phyloP scores from a whole-genome alignment of 2,888 invertebrate species.

The Meiosimyza platycephala region DNA sequence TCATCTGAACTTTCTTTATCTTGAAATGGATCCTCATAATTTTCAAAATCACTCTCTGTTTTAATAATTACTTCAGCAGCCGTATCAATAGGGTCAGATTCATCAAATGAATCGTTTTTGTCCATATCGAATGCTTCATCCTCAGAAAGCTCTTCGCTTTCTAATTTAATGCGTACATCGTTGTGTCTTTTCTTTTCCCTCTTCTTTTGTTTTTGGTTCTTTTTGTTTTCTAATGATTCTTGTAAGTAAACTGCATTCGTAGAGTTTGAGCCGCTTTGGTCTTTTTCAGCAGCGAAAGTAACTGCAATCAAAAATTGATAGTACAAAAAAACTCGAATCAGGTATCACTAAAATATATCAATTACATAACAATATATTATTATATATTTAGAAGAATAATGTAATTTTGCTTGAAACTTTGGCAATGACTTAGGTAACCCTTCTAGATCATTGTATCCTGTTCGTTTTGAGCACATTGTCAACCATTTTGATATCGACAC shows the following conservation, averaged over 20 bases:
- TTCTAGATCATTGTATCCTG: too few relatives aligned
- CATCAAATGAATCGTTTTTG: neutral
- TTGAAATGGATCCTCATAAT: neutral
- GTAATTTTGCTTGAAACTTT: too few relatives aligned
- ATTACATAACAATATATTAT: neutral
- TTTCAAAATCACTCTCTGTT: conserved; percentile 35
- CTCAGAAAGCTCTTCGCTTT: neutral
- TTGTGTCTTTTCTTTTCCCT: neutral
- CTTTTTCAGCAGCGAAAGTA: conserved; percentile 28
- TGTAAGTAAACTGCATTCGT: conserved; percentile 27
- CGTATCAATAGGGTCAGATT: conserved; percentile 36
- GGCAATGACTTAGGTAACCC: too few relatives aligned
- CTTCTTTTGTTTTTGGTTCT: neutral
- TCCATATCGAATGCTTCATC: conserved; percentile 31
- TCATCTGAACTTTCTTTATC: neutral
- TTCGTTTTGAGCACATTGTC: too few relatives aligned
- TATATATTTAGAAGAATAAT: neutral
- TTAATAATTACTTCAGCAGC: conserved; percentile 28
- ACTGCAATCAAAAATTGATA: conserved; percentile 44
- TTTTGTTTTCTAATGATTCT: conserved; percentile 1
- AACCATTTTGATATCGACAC: too few relatives aligned
- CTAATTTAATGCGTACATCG: too few relatives aligned
- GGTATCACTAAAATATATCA: conserved; percentile 38
- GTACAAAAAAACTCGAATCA: conserved; percentile 44
- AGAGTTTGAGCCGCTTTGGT: conserved; percentile 12